Percentiles rank a stretch among this genome's conserved stretches.
phyloP scores from a whole-genome alignment of 2,113 vertebrate species.

The Tricholaema leucomelas region DNA sequence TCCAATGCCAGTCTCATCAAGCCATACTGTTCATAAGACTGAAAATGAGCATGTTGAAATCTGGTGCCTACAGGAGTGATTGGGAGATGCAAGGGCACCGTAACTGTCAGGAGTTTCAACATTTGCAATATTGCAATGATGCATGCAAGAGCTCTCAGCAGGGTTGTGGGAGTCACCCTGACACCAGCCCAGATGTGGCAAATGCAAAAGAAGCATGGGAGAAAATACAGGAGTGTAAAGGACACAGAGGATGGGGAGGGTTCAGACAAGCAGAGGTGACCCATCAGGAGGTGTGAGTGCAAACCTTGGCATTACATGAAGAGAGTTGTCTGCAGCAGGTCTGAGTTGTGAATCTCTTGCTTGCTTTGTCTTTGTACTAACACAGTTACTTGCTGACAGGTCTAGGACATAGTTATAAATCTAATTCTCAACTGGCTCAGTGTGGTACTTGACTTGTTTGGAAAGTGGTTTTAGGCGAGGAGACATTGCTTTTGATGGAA shows the following conservation, averaged over 20 bases:
- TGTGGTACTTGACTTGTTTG: neutral
- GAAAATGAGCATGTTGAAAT: neutral
- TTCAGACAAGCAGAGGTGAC: neutral
- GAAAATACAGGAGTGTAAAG: neutral
- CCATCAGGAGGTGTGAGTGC: neutral
- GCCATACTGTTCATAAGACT: neutral
- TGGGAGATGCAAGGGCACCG: neutral
- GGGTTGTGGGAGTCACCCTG: accelerated
- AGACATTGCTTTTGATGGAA: neutral
- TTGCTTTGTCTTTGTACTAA: neutral
- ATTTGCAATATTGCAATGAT: neutral
- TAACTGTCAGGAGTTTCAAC: neutral
- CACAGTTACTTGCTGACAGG: neutral
- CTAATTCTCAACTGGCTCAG: neutral
- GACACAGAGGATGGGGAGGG: neutral
- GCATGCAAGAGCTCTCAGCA: neutral
- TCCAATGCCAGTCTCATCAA: neutral
- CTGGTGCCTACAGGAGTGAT: neutral
- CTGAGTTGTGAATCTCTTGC: neutral
- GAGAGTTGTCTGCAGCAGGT: neutral
- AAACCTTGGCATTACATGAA: neutral
- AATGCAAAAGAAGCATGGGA: neutral
- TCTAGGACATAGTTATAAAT: neutral
- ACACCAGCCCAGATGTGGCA: neutral
- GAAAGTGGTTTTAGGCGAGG: neutral